phyloP scores from a whole-genome alignment of 2,113 vertebrate genomes.

The Antennarius striatus region DNA sequence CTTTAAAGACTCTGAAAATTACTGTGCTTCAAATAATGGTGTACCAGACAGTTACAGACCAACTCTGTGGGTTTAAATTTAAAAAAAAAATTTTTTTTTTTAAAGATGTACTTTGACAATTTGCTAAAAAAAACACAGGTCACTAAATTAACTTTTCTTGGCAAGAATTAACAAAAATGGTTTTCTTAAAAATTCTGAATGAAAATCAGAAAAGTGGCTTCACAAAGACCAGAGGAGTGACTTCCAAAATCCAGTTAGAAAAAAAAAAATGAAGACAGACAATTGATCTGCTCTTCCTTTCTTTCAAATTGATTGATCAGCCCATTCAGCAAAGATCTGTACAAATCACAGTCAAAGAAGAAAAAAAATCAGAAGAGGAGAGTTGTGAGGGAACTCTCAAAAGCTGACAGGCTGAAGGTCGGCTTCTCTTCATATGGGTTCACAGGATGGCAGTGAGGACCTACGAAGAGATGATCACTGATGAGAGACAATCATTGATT shows the following conservation, averaged over 20 bases:
- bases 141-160: constrained; percentile 11
- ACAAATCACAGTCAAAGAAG: constrained; percentile 17
- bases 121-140: background rate
- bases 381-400: constrained; percentile 47
- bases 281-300: constrained; percentile 49
- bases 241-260: background rate
- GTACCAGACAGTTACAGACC: background rate
- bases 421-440: constrained; percentile 73
- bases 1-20: constrained; percentile 17
- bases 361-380: constrained; percentile 22
- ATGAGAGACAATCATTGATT: background rate
- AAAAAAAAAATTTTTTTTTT: constrained; percentile 1
- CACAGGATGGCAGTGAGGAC: constrained; percentile 60
- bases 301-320: constrained; percentile 52
- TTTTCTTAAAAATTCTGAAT: too few relatives aligned
- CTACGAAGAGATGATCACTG: constrained; percentile 23
- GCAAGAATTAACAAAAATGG: background rate
- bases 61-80: background rate
- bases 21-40: constrained; percentile 18
- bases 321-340: constrained; percentile 65
- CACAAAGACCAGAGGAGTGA: background rate
- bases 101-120: background rate
- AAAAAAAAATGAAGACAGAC: constrained; percentile 18
- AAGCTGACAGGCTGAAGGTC: constrained; percentile 52
- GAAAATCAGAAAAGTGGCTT: too few relatives aligned